Evolutionary conservation across 2,888 invertebrate genomes (phyloP).

Genomic region (Drosophila bunnanda): DNA sequence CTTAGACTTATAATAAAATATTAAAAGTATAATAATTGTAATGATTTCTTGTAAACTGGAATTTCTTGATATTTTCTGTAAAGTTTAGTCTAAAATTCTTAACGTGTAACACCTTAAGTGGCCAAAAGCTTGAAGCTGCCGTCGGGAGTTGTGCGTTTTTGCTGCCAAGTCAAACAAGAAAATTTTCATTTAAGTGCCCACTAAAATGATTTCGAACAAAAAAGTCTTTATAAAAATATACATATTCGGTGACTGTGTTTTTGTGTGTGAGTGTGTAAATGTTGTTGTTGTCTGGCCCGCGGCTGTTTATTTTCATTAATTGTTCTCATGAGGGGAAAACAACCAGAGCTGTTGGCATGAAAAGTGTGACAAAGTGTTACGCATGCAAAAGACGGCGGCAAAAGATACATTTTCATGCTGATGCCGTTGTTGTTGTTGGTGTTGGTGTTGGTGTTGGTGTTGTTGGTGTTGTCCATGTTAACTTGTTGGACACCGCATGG

Average conservation of each 20-base stretch:
- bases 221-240: conserved; percentile 52
- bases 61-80: neutral
- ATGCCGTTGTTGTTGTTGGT: conserved; percentile 52
- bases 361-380: conserved; percentile 81
- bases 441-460: conserved; percentile 20
- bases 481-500: conserved; percentile 47
- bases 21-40: neutral
- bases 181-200: conserved; percentile 69
- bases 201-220: conserved; percentile 69
- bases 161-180: conserved; percentile 69
- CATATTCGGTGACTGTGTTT: conserved; percentile 39
- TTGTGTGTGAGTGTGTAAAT: conserved; percentile 15
- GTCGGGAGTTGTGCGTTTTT: conserved; percentile 35
- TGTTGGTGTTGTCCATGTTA: conserved; percentile 67
- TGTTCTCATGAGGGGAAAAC: conserved; percentile 75
- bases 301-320: conserved; percentile 82
- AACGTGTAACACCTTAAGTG: conserved; percentile 21
- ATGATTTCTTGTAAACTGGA: neutral
- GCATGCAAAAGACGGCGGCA: conserved; percentile 78
- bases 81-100: neutral
- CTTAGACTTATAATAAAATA: neutral
- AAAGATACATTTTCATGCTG: conserved; percentile 75
- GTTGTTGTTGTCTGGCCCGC: conserved; percentile 60
- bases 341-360: conserved; percentile 76
- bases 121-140: conserved; percentile 34